These are phyloP conservation scores for Blomia tropicalis DNA, from an alignment of 2,888 invertebrate genomes.

Conservation along the genomic window DNA sequence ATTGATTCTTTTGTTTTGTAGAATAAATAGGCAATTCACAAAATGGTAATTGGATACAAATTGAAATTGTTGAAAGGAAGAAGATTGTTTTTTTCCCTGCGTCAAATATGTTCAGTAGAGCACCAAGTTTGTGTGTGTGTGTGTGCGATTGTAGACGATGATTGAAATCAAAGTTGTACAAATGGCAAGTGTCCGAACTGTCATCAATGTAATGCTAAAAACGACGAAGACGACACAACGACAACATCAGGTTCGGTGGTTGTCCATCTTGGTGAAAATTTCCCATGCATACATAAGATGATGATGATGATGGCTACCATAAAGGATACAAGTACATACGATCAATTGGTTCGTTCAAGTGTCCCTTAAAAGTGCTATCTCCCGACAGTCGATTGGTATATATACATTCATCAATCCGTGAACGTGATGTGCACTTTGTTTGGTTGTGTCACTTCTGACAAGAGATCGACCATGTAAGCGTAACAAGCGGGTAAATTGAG, in stretches of 20 bases:
- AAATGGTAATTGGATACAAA: too few species aligned
- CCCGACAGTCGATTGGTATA: neutral
- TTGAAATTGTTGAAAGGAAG: too few species aligned
- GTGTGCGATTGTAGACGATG: neutral
- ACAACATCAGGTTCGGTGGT: neutral
- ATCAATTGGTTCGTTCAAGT: neutral
- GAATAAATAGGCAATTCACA: too few species aligned
- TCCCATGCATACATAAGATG: conserved; percentile 9
- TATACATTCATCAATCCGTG: conserved; percentile 1
- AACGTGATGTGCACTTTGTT: neutral
- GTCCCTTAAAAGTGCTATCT: neutral
- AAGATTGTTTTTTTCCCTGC: too few species aligned
- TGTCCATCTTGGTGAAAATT: neutral
- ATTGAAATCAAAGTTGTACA: neutral
- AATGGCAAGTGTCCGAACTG: conserved; percentile 7
- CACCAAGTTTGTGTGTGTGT: neutral
- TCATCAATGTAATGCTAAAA: conserved; percentile 1
- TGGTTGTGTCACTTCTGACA: neutral
- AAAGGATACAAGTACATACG: neutral
- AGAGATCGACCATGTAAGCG: neutral
- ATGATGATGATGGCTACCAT: too few species aligned
- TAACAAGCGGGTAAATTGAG: neutral
- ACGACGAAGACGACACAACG: too few species aligned
- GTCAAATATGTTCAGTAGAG: too few species aligned
- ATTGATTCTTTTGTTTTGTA: too few species aligned